A percentile compares a stretch with the other conserved stretches of the same genome.
Evolutionary conservation across 2,888 invertebrate species (phyloP).

Genomic region (Tinea trinotella): DNA sequence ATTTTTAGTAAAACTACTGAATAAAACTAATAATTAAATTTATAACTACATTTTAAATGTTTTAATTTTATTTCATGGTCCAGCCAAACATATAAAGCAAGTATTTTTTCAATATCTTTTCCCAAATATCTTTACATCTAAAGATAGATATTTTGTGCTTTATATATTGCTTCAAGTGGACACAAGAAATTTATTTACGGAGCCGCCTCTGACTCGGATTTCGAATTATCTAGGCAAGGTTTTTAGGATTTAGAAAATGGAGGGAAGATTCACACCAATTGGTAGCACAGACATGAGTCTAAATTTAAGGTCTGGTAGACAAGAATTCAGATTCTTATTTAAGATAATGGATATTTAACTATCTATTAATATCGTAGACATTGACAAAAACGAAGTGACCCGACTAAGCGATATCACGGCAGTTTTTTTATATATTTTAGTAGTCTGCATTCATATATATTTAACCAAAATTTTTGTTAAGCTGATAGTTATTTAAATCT

Average conservation of each 20-base stretch:
- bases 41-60: conserved; percentile 50
- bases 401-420: too few species aligned
- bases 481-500: neutral
- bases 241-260: neutral
- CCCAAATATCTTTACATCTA: conserved; percentile 46
- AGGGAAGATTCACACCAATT: neutral
- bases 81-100: conserved; percentile 71
- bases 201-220: conserved; percentile 59
- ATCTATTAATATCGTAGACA: too few species aligned
- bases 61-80: conserved; percentile 48
- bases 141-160: conserved; percentile 46
- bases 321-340: too few species aligned
- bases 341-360: too few species aligned
- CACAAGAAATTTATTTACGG: conserved; percentile 42
- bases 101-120: conserved; percentile 64
- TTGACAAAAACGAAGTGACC: too few species aligned
- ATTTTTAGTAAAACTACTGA: conserved; percentile 64
- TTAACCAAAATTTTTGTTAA: too few species aligned
- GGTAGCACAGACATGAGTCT: conserved; percentile 6
- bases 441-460: too few species aligned
- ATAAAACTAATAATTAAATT: conserved; percentile 55
- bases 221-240: conserved; percentile 24
- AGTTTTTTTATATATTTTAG: too few species aligned
- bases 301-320: conserved; percentile 8
- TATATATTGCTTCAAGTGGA: conserved; percentile 67